Evolutionary conservation across 2,888 invertebrate species (phyloP).

Genomic region (Metopia argyrocephala): DNA sequence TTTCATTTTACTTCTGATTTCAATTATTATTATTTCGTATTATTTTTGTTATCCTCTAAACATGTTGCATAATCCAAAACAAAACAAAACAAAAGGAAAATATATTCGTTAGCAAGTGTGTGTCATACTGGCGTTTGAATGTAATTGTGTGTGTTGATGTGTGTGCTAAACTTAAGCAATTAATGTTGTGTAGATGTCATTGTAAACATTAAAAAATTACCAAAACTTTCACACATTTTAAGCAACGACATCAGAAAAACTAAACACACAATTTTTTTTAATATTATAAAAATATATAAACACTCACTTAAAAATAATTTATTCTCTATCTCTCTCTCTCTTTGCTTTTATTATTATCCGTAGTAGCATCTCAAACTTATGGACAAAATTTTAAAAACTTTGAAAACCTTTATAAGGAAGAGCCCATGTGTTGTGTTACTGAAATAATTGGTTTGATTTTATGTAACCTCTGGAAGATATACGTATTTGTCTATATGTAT

Average conservation of each 20-base stretch:
- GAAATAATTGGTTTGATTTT: conserved; percentile 20
- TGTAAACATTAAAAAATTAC: conserved; percentile 45
- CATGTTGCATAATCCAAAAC: too few relatives aligned
- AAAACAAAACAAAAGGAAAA: too few relatives aligned
- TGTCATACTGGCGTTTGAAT: too few relatives aligned
- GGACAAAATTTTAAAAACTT: background rate
- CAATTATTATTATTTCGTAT: too few relatives aligned
- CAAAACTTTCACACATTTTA: conserved; percentile 51
- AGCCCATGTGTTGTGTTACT: background rate
- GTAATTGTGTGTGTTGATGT: background rate
- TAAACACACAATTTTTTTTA: background rate
- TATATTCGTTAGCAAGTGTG: too few relatives aligned
- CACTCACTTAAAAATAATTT: background rate
- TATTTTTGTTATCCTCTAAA: too few relatives aligned
- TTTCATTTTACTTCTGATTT: too few relatives aligned
- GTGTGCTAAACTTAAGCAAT: conserved; percentile 20
- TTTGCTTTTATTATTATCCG: background rate
- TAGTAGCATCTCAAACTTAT: background rate
- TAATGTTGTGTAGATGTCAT: conserved; percentile 43
- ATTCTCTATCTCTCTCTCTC: background rate
- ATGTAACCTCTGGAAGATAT: background rate
- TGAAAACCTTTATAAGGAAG: background rate
- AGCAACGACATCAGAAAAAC: background rate
- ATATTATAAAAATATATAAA: conserved; percentile 9
- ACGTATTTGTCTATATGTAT: background rate